Evolutionary conservation across 2,888 invertebrate genomes (phyloP).

Genomic region (Ophioninae sp.): DNA sequence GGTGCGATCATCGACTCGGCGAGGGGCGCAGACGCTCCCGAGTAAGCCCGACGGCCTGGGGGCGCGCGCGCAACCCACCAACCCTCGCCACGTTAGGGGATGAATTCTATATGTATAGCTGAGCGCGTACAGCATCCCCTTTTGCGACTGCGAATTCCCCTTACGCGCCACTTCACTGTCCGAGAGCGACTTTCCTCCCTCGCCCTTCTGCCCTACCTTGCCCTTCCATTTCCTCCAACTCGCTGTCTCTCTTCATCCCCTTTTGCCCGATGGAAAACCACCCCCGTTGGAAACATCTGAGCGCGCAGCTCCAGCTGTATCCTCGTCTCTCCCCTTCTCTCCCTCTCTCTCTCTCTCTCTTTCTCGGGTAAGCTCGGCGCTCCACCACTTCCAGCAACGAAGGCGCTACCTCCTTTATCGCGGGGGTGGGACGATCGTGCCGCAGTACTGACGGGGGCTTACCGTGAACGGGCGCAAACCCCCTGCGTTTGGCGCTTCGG

Average conservation of each 20-base stretch:
- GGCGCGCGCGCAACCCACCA: slow-evolving; percentile 41
- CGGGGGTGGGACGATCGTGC: slow-evolving; percentile 70
- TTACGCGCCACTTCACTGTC: slow-evolving; percentile 60
- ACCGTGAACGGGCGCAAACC: slow-evolving; percentile 69
- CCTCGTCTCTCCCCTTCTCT: slow-evolving; percentile 39
- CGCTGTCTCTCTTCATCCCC: slow-evolving; percentile 30
- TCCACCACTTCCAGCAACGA: slow-evolving; percentile 55
- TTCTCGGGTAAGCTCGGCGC: slow-evolving; percentile 44
- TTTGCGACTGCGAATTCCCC: slow-evolving; percentile 52
- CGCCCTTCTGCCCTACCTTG: slow-evolving; percentile 16
- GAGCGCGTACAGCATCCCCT: slow-evolving; percentile 20
- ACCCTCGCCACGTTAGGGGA: slow-evolving; percentile 36
- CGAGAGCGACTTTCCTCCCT: slow-evolving; percentile 44
- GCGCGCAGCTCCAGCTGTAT: slow-evolving; percentile 51
- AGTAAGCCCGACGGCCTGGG: slow-evolving; percentile 49
- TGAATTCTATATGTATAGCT: not conserved
- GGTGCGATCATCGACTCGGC: slow-evolving; percentile 64
- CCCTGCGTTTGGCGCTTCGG: slow-evolving; percentile 50
- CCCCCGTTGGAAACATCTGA: slow-evolving; percentile 54
- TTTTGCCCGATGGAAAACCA: slow-evolving; percentile 10
- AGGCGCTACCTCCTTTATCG: slow-evolving; percentile 55
- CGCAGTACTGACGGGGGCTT: slow-evolving; percentile 74
- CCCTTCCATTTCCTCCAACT: slow-evolving; percentile 14
- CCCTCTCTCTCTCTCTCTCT: slow-evolving; percentile 34
- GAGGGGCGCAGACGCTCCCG: slow-evolving; percentile 64